phyloP scores from a whole-genome alignment of 2,113 vertebrate species.

The Lepidothrix coronata region DNA sequence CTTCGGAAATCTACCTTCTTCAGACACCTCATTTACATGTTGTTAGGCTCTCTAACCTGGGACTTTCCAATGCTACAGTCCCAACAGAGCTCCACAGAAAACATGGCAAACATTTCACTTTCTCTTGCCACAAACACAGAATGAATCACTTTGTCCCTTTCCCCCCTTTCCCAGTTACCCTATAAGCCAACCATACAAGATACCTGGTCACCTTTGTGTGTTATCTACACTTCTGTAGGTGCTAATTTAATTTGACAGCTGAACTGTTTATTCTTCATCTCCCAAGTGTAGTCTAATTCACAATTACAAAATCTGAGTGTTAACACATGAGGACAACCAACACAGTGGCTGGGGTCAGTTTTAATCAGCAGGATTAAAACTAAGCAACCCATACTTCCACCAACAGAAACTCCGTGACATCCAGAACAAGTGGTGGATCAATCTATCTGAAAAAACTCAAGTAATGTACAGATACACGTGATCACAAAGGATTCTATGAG shows the following conservation, averaged over 20 bases:
- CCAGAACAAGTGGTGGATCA: too few species aligned
- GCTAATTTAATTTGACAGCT: neutral
- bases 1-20: neutral
- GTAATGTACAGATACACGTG: too few species aligned
- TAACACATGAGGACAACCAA: neutral
- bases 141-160: neutral
- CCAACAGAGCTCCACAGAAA: neutral
- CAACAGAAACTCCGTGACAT: neutral
- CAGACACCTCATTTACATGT: neutral
- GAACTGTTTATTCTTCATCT: neutral
- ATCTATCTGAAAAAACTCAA: too few species aligned
- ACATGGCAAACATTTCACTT: neutral
- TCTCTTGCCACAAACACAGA: neutral
- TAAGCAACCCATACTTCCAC: neutral
- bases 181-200: neutral
- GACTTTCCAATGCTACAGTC: neutral
- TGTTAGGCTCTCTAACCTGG: neutral
- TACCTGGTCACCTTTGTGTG: neutral
- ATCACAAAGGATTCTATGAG: too few species aligned
- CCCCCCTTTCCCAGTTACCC: neutral
- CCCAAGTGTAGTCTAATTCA: neutral
- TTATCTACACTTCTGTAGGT: neutral
- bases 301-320: neutral
- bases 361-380: neutral
- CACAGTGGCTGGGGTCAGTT: neutral